phyloP scores from a whole-genome alignment of 1,140 invertebrate genomes.

The Coelopa frigida region DNA sequence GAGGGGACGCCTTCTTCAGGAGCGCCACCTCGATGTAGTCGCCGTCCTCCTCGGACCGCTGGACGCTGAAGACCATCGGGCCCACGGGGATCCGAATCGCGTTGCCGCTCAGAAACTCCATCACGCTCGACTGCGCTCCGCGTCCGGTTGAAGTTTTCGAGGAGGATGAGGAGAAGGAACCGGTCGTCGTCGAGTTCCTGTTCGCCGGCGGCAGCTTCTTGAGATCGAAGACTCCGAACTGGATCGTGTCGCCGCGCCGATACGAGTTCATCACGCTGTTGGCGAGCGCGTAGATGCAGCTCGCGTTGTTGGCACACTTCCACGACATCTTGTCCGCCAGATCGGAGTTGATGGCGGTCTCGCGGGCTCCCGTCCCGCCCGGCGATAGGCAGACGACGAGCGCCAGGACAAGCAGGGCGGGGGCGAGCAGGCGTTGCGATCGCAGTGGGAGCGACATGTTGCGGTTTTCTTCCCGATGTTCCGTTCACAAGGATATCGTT shows the following conservation, averaged over 20 bases:
- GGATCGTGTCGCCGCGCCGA: slow-evolving; percentile 33
- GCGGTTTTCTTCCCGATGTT: too few species aligned
- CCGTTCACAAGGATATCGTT: too few species aligned
- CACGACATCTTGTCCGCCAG: slow-evolving; percentile 37
- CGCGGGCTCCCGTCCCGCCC: slow-evolving; percentile 11
- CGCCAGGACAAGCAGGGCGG: too few species aligned
- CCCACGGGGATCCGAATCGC: slow-evolving; percentile 39
- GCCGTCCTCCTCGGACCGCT: slow-evolving; percentile 39
- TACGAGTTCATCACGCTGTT: slow-evolving; percentile 33
- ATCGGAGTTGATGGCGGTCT: slow-evolving; percentile 26
- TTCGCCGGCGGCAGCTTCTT: slow-evolving; percentile 24
- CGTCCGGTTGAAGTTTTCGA: slow-evolving; percentile 18
- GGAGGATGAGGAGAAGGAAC: background rate
- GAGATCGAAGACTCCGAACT: slow-evolving; percentile 38
- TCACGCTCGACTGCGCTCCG: slow-evolving; percentile 28
- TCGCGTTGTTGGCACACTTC: slow-evolving; percentile 44
- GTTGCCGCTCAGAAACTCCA: slow-evolving; percentile 40
- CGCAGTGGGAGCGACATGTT: too few species aligned
- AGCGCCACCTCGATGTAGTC: slow-evolving; percentile 43
- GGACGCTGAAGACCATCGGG: slow-evolving; percentile 42
- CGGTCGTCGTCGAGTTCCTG: slow-evolving; percentile 1
- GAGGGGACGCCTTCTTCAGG: slow-evolving; percentile 32
- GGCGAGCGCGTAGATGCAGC: slow-evolving; percentile 29
- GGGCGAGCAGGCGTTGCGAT: too few species aligned
- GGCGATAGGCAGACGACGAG: too few species aligned